Conservation (phyloP, 2,113 vertebrate species). For the Australoheros scitulus region DNA sequence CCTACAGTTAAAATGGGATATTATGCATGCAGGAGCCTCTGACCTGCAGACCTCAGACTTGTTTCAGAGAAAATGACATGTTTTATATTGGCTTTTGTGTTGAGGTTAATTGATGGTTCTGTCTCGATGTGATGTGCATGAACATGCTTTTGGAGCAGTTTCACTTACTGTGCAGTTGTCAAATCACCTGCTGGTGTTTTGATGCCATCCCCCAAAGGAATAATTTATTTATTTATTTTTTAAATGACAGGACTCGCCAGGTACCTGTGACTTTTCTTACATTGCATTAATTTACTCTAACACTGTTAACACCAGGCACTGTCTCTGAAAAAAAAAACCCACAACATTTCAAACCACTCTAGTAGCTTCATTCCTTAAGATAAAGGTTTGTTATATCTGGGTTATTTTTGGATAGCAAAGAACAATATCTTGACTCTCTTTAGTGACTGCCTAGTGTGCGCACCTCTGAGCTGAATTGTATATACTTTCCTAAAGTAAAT, state of each 20-base stretch:
- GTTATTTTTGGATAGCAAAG: neutral
- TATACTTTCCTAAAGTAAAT: no score
- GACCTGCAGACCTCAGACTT: conserved; percentile 27
- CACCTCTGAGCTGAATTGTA: neutral
- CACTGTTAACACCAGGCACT: neutral
- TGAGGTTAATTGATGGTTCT: conserved; percentile 48
- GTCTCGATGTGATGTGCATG: neutral
- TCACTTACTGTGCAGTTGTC: neutral
- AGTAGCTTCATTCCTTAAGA: neutral
- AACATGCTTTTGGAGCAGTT: neutral
- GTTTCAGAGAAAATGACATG: conserved; percentile 25
- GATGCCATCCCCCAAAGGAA: neutral
- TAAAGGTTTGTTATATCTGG: neutral
- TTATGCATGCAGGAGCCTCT: conserved; percentile 37
- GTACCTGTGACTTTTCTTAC: neutral
- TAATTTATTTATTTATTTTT: neutral
- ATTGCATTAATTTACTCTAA: neutral
- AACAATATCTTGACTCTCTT: neutral
- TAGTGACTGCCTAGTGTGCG: neutral
- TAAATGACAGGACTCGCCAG: neutral
- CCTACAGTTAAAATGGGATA: neutral
- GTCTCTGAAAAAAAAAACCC: neutral
- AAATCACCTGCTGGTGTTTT: conserved; percentile 37
- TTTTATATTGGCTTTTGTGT: conserved; percentile 21
- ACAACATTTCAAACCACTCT: neutral